A percentile compares a stretch with the other conserved stretches of the same genome.
Evolutionary conservation across 2,113 vertebrate species (phyloP).

Genomic region (Oncorhynchus mykiss): DNA sequence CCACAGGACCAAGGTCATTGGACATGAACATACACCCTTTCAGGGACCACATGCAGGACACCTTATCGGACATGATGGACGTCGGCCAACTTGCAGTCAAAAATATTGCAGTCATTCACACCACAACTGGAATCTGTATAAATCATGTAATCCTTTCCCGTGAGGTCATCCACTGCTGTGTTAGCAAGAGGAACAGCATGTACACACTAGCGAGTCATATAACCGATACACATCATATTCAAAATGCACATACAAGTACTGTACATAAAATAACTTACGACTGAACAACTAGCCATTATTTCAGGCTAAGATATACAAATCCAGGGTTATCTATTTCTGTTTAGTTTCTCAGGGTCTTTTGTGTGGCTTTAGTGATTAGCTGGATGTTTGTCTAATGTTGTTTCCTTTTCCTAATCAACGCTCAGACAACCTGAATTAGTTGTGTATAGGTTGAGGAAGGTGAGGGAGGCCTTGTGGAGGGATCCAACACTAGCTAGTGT

Average conservation of each 20-base stretch:
- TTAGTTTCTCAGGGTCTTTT: conserved; percentile 61
- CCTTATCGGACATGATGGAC: conserved; percentile 23
- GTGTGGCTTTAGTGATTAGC: conserved; percentile 24
- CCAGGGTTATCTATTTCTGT: conserved; percentile 30
- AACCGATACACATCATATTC: conserved; percentile 12
- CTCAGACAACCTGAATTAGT: conserved; percentile 3
- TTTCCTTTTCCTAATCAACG: conserved; percentile 5
- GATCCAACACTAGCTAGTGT: not conserved
- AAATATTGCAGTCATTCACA: not conserved
- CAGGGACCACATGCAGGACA: conserved; percentile 30
- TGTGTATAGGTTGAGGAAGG: not conserved
- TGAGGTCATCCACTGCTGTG: conserved; percentile 26
- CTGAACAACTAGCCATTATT: not conserved
- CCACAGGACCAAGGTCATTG: no score
- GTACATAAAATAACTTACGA: not conserved
- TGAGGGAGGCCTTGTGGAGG: not conserved
- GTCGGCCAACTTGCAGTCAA: not conserved
- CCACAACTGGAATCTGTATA: not conserved
- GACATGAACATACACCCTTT: not conserved
- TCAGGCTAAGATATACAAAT: conserved; percentile 27
- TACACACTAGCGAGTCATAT: conserved; percentile 17
- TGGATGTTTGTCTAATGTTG: not conserved
- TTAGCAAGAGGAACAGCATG: conserved; percentile 33
- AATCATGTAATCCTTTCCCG: conserved; percentile 16
- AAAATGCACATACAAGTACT: not conserved